Evolutionary conservation across 1,140 invertebrate genomes (phyloP), one percentile per base, ranked within the genome.

Genomic region (Myzus persicae): DNA sequence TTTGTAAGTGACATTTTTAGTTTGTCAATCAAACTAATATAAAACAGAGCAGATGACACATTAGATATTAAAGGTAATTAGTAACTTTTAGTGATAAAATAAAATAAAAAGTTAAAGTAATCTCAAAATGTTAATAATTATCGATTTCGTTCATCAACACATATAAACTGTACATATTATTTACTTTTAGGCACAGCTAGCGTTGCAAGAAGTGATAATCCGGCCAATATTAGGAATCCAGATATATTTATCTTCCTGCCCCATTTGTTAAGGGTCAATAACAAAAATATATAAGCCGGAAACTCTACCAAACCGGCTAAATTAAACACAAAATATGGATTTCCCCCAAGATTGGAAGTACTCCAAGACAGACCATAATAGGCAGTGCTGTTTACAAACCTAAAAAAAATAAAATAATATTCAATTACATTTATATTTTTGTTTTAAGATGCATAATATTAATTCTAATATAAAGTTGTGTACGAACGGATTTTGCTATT

Each of bases 301-400:
- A 98, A 96, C 95, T 98, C 98, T 0, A 98, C 97, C 22, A 96
- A 95, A 3, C 97, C 97, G 36, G 96, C 96, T 93, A 98, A 96
- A 1, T 97, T 95, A 95, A 98, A 98, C 94, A 97, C 98, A 18
- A 98, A 94, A 93, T 97, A 97, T 54, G 96, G 96, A 94, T 97
- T 97, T 38, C 96, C 97, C 40, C 96, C 97, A 76, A 98, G 96
- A 94, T 97, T 97, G 48, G 96, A 97, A 4, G 97, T 97, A 94
- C 97, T 97, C 96, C 97, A 97, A 0, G 97, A 97, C 9, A 98
- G 95, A 2, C 97, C 98, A 94, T 98, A 98, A 95, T 98, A 98
- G 14, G 97, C 97, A 82, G 97, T 96, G 90, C 97, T 97, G 94
- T 97, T 97, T 26, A 97, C 97, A 94, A 98, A 96, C 97, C 97